These are phyloP conservation scores for Columbina picui DNA, from an alignment of 2,113 vertebrate species.

Conservation along the genomic window DNA sequence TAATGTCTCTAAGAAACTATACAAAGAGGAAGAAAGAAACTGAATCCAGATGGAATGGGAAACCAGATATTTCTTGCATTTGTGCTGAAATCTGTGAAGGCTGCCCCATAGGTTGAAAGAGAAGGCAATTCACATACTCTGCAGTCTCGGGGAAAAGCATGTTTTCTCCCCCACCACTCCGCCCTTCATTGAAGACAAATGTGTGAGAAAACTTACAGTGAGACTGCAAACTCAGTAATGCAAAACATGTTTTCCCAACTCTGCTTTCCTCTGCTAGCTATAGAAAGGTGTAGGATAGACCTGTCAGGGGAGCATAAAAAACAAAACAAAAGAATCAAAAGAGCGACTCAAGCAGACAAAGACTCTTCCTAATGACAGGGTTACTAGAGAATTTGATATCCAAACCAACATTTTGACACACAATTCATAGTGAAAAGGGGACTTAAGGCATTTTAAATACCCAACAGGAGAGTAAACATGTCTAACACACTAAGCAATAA, in stretches of 20 bases:
- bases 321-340: slow-evolving; percentile 9
- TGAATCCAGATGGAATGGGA: slow-evolving; percentile 74
- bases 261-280: slow-evolving; percentile 6
- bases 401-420: slow-evolving; percentile 30
- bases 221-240: slow-evolving; percentile 23
- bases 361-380: slow-evolving; percentile 11
- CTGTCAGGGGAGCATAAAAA: slow-evolving; percentile 25
- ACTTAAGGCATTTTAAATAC: slow-evolving; percentile 19
- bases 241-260: slow-evolving; percentile 51
- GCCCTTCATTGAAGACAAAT: not conserved
- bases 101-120: slow-evolving; percentile 50
- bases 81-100: slow-evolving; percentile 62
- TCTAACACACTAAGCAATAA: not conserved
- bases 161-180: slow-evolving; percentile 4
- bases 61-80: slow-evolving; percentile 68
- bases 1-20: slow-evolving; percentile 62
- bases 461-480: slow-evolving; percentile 8
- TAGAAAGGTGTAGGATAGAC: slow-evolving; percentile 55
- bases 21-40: slow-evolving; percentile 75
- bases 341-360: not conserved
- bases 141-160: slow-evolving; percentile 24
- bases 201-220: slow-evolving; percentile 55
- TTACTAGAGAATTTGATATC: slow-evolving; percentile 39
- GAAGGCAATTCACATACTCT: slow-evolving; percentile 49
- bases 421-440: slow-evolving; percentile 2